Evolutionary conservation across 64 coral and sea anemone genomes (phyloP), one percentile per base, ranked within the genome.

Genomic region (Platygyra sinensis): DNA sequence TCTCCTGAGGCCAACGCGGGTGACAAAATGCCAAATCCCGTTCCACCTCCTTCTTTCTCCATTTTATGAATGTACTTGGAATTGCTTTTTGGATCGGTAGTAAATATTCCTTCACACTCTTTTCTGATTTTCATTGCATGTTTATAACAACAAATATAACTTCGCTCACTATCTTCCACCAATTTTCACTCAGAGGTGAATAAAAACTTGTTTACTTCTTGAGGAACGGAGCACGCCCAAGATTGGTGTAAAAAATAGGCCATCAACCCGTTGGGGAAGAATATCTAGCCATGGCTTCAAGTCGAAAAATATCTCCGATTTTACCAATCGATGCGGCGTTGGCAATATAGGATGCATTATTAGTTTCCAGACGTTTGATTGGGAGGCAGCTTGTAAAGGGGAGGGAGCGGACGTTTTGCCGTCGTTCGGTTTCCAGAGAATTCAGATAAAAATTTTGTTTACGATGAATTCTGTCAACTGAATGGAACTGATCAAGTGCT

Each of bases 401-500:
- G 86, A 75, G 8, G 69, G 86, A 5, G 72, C 86, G 28, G 46
- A 74, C 38, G 78, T 87, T 55, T 19, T 85, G 28, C 63, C 54
- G 71, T 86, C 67, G 10, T 79, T n/a, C 46, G 19, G 80, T 86
- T 77, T 96, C 91, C 9, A 96, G 73, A 29, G 81, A 96, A 25
- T 89, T 94, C 30, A 96, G 60, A 42, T 96, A 96, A 71, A 88
- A 96, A 60, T 93, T 85, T 55, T 96, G 87, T 29, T 96, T 96
- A 10, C 77, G 95, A 72, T 94, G 82, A 22, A 82, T 80, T 91
- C 91, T 89, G 72, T 95, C 84, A 0, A 95, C 86, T 10, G 83
- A 92, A 69, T 95, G 90, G 42, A 95, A 92, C 69, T 95, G 90
- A 38, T 95, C 89, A 65, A 95, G 86, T 7, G 94, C 94, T 88